Evolutionary conservation across 2,113 vertebrate genomes (phyloP).

Genomic region (Toxotes chatareus): DNA sequence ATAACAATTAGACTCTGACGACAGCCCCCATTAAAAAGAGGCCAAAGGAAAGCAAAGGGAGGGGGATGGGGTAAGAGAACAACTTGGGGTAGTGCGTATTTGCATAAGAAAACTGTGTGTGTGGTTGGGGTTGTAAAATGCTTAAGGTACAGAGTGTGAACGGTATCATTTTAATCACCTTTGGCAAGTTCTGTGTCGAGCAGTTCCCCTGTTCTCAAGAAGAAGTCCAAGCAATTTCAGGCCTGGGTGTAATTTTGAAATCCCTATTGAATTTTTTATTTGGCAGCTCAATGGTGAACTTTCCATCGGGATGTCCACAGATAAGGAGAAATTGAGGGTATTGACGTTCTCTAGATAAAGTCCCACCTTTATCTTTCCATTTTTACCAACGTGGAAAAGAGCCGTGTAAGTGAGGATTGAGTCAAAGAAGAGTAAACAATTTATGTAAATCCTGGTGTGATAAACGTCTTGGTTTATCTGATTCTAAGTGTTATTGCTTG

Average conservation of each 20-base stretch:
- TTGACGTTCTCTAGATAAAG: slow-evolving; percentile 74
- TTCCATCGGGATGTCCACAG: slow-evolving; percentile 80
- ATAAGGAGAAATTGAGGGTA: slow-evolving; percentile 82
- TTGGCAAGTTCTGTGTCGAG: slow-evolving; percentile 45
- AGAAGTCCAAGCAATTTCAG: slow-evolving; percentile 64
- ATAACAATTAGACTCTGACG: slow-evolving; percentile 87
- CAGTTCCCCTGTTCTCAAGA: slow-evolving; percentile 43
- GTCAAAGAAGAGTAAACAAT: slow-evolving; percentile 43
- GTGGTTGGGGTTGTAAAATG: slow-evolving; percentile 20
- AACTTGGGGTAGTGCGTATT: slow-evolving; percentile 59
- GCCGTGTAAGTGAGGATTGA: slow-evolving; percentile 47
- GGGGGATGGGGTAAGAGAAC: slow-evolving; percentile 28
- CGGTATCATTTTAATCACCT: slow-evolving; percentile 57
- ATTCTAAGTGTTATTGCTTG: slow-evolving; percentile 13
- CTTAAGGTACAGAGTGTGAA: slow-evolving; percentile 38
- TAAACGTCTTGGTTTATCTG: slow-evolving; percentile 55
- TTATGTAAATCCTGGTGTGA: slow-evolving; percentile 53
- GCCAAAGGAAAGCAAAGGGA: slow-evolving; percentile 65
- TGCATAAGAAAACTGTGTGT: slow-evolving; percentile 69
- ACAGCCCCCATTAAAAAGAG: slow-evolving; percentile 85
- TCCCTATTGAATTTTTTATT: slow-evolving; percentile 80
- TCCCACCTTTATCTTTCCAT: slow-evolving; percentile 71
- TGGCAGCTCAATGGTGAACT: slow-evolving; percentile 74
- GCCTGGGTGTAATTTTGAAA: slow-evolving; percentile 76
- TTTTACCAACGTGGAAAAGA: slow-evolving; percentile 53